A percentile compares a stretch with the other conserved stretches of the same genome.
phyloP scores from a whole-genome alignment of 2,797 vertebrate genomes.

The Denticeps clupeoides region DNA sequence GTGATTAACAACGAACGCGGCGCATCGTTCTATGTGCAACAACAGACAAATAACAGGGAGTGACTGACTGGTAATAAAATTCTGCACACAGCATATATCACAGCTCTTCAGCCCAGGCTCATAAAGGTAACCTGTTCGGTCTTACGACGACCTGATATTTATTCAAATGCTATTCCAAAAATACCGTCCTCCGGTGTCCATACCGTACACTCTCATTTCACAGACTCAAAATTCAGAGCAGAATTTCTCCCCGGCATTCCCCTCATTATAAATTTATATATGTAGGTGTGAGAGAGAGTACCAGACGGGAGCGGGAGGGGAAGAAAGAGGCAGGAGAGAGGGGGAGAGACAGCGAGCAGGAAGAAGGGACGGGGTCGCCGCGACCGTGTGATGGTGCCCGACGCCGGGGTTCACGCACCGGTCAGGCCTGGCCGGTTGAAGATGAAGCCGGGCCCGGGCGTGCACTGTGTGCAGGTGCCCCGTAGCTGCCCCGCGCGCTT shows the following conservation, averaged over 20 bases:
- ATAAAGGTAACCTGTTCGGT: not conserved
- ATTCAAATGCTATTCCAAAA: conserved; percentile 8
- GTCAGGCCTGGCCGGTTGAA: conserved; percentile 80
- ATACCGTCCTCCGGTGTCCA: not conserved
- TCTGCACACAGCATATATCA: not conserved
- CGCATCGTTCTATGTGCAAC: not conserved
- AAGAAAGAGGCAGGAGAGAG: conserved; percentile 42
- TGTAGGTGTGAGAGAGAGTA: not conserved
- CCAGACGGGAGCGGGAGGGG: not conserved
- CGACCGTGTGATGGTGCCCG: conserved; percentile 62
- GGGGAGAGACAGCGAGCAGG: conserved; percentile 13
- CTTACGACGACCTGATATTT: not conserved
- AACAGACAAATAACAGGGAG: not conserved
- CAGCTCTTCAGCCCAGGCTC: not conserved
- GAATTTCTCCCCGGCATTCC: not conserved
- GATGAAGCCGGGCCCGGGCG: conserved; percentile 76
- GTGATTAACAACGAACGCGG: not conserved
- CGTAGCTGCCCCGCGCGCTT: conserved; percentile 70
- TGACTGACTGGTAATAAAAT: not conserved
- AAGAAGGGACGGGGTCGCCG: conserved; percentile 42
- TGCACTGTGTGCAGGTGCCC: conserved; percentile 84
- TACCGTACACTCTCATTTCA: not conserved
- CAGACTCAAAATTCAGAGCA: not conserved
- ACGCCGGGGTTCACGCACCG: conserved; percentile 63
- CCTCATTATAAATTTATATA: conserved; percentile 42